phyloP scores from a whole-genome alignment of 2,113 vertebrate genomes.

The Gnathonemus echidnorhynchus region DNA sequence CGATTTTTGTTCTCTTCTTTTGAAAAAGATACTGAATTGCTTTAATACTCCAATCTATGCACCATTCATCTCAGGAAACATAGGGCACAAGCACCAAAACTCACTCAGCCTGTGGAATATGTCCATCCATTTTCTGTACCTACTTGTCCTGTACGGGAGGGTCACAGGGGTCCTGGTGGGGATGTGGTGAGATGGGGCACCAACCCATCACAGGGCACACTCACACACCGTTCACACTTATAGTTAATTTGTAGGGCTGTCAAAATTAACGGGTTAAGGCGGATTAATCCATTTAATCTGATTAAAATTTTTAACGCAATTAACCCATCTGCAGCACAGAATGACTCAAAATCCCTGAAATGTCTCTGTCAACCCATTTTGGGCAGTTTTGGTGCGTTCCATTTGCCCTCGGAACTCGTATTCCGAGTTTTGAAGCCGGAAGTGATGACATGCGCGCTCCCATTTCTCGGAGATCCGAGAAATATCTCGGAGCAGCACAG shows the following conservation, averaged over 20 bases:
- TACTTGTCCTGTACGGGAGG: neutral
- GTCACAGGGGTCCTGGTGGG: neutral
- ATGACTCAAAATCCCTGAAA: too few relatives aligned
- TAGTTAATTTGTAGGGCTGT: neutral
- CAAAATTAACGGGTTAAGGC: too few relatives aligned
- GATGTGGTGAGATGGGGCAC: neutral
- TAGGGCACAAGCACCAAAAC: neutral
- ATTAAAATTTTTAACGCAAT: too few relatives aligned
- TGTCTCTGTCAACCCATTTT: too few relatives aligned
- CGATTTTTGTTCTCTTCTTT: neutral
- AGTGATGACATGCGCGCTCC: too few relatives aligned
- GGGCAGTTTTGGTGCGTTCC: too few relatives aligned
- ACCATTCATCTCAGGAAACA: neutral
- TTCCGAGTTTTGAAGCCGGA: too few relatives aligned
- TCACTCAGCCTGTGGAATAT: neutral
- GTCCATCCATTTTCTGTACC: neutral
- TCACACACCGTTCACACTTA: neutral
- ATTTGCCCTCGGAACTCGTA: too few relatives aligned
- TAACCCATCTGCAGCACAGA: too few relatives aligned
- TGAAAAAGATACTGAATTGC: neutral
- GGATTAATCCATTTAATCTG: too few relatives aligned
- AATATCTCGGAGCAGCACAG: too few relatives aligned
- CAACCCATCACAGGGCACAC: neutral
- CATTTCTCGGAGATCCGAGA: too few relatives aligned
- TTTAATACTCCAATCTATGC: neutral